Base-by-base conservation (phyloP, 2,888 invertebrate genomes). In the Caenorhabditis japonica region DNA sequence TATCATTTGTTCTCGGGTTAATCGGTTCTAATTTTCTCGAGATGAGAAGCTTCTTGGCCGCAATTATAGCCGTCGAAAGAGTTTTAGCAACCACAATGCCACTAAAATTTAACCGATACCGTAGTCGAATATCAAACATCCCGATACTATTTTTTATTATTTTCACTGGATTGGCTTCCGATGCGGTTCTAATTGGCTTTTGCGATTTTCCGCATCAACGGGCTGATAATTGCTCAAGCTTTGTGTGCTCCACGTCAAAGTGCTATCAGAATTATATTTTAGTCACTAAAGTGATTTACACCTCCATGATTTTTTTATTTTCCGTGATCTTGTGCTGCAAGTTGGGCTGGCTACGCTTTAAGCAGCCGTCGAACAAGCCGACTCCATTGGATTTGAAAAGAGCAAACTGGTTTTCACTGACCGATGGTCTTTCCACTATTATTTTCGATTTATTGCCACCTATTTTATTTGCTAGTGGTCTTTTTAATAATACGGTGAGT, bases 11-110 rank as follows among this genome's bases (percentile, higher is more conserved):
- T 13, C 12, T 49, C 2, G 64, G 47, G 3, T 23, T 64, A 7
- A 10, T 64, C 3, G 47, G 33, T 5, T 41, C 47, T 0, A 55
- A 55, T 12, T 49, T 64, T 13, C 39, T 55, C 0, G 64, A 55
- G 17, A 64, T 64, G 64, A 13, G 64, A 33, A 55, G 64, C 30
- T 64, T 64, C 19, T 47, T 64, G 7, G 64, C 64, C 2, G 64
- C 64, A 1, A 34, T 64, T n/a, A 64, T 64, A 5, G 38, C 64
- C 0, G 23, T 64, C 13, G 64, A 64, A 23, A 19, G 64, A 41
- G 47, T 34, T 0, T 3, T 55, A 10, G 64, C 64, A 2, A 47
- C 64, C 3, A 17, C 47, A 1, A 23, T 46, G 39, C 64, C 64
- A 2, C 3, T 64, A 23, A 27, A 47, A 17, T 55, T 49, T n/a